A percentile compares a stretch with the other conserved stretches of the same genome.
Evolutionary conservation across 2,888 invertebrate species (phyloP).

Genomic region (Odontocolon sp.): DNA sequence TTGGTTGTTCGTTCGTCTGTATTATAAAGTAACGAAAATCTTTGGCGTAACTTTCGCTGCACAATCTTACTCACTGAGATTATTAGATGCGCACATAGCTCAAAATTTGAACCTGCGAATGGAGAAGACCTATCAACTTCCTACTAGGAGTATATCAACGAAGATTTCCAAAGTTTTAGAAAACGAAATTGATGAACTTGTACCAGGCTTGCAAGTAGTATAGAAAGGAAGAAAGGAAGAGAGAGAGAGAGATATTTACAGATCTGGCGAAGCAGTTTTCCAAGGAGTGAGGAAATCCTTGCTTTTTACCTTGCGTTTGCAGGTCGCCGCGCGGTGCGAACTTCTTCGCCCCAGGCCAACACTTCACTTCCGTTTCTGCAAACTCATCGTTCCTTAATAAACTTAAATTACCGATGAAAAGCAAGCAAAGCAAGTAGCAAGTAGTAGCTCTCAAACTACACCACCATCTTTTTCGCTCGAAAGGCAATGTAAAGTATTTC

Average conservation of each 20-base stretch:
- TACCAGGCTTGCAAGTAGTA: neutral
- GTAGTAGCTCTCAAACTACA: neutral
- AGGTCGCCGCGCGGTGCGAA: neutral
- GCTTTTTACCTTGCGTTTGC: neutral
- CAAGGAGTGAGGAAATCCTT: neutral
- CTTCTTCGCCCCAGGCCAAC: neutral
- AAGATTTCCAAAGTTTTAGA: neutral
- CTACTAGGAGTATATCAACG: neutral
- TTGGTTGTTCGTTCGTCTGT: too few species aligned
- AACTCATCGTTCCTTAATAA: conserved; percentile 23
- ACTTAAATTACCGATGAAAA: conserved; percentile 29
- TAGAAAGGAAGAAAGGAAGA: conserved; percentile 5
- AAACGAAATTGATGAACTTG: conserved; percentile 18
- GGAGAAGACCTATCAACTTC: too few species aligned
- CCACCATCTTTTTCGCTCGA: neutral
- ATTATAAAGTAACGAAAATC: too few species aligned
- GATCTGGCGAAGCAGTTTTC: conserved; percentile 1
- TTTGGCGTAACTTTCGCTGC: too few species aligned
- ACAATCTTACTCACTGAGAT: too few species aligned
- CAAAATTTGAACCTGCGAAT: too few species aligned
- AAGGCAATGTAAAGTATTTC: neutral
- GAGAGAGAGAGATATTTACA: neutral
- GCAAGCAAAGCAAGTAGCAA: neutral
- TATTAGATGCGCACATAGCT: too few species aligned
- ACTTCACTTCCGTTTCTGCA: conserved; percentile 23